phyloP scores from a whole-genome alignment of 2,888 invertebrate genomes.

The Adelognathus sp. region DNA sequence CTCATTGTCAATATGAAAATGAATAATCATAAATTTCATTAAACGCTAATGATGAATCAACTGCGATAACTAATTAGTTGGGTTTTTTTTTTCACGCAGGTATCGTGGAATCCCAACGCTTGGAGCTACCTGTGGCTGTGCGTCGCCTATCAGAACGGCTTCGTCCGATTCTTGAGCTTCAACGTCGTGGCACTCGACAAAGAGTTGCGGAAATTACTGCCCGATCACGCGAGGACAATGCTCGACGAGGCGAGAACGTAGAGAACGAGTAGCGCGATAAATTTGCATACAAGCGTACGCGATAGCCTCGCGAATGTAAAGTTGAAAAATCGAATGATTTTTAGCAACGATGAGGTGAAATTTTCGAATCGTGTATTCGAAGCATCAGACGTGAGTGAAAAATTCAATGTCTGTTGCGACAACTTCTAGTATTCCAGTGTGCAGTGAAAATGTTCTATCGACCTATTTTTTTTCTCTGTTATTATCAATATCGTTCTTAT shows the following conservation, averaged over 20 bases:
- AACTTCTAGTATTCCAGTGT: no score
- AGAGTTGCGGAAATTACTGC: conserved; percentile 62
- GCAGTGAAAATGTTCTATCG: not conserved
- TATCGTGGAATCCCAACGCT: conserved; percentile 82
- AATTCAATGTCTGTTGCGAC: not conserved
- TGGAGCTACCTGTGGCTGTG: conserved; percentile 80
- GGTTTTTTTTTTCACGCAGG: conserved; percentile 65
- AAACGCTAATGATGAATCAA: no score
- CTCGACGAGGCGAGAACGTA: conserved; percentile 30
- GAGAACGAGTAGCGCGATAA: not conserved
- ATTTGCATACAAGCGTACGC: not conserved
- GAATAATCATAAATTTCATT: not conserved
- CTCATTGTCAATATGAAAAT: not conserved
- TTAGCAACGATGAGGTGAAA: no score
- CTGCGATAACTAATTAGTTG: no score
- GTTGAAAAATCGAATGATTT: not conserved
- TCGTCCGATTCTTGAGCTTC: conserved; percentile 77
- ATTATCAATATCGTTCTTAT: not conserved
- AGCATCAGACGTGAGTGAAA: not conserved
- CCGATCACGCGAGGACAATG: conserved; percentile 59
- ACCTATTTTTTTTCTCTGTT: not conserved
- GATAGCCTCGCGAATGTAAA: not conserved
- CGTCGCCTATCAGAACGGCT: conserved; percentile 80
- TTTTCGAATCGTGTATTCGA: not conserved
- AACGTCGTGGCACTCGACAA: conserved; percentile 63